phyloP scores from a whole-genome alignment of 2,113 vertebrate genomes.

The Spea multiplicata region DNA sequence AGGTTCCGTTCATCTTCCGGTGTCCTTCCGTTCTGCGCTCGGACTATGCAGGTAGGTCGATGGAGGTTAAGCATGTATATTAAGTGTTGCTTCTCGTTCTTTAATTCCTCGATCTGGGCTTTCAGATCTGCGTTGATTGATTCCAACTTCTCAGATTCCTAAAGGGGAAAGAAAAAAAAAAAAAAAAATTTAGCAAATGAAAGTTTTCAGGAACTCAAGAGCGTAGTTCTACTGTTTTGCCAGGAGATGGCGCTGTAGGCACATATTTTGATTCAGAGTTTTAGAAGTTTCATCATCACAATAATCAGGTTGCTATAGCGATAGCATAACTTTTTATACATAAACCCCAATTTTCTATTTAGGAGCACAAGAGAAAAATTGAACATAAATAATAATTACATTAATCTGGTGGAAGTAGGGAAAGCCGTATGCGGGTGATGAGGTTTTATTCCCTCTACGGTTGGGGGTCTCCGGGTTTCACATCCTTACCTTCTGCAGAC shows the following conservation, averaged over 20 bases:
- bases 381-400: too few relatives aligned
- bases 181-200: background rate
- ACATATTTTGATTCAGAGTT: background rate
- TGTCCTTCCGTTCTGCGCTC: conserved; percentile 87
- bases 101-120: conserved; percentile 93
- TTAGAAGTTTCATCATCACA: too few relatives aligned
- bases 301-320: background rate
- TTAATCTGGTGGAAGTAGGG: too few relatives aligned
- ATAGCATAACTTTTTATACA: background rate
- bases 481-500: conserved; percentile 82
- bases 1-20: conserved; percentile 93
- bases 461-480: background rate
- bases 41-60: conserved; percentile 94
- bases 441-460: too few relatives aligned
- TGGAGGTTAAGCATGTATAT: conserved; percentile 98
- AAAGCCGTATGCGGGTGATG: too few relatives aligned
- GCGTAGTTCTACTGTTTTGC: background rate
- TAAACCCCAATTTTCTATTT: background rate
- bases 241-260: background rate
- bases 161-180: conserved; percentile 39
- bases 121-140: conserved; percentile 90
- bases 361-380: background rate
- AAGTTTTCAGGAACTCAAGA: too few relatives aligned
- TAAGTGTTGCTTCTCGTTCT: conserved; percentile 95
- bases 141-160: conserved; percentile 98